phyloP scores from a whole-genome alignment of 30 jellyfish, hydroid and myxozoan genomes.

The Sanderia malayensis region DNA sequence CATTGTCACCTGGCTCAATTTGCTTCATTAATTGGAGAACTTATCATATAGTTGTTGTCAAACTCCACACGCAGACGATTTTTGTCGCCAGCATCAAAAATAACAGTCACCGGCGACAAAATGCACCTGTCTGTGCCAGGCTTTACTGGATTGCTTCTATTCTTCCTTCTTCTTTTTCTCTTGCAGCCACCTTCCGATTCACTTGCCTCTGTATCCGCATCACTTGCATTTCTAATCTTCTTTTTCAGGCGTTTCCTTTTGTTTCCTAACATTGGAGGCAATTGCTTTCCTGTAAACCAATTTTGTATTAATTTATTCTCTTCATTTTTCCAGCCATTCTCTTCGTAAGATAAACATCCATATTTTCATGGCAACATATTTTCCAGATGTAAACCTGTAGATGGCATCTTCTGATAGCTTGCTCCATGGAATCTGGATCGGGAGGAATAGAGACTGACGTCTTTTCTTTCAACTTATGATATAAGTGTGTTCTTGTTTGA shows the following conservation, averaged over 20 bases:
- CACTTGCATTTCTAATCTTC: not conserved
- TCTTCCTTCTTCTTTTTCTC: not conserved
- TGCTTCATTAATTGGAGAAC: too few species aligned
- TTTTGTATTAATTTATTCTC: not conserved
- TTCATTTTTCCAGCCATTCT: not conserved
- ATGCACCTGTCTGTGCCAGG: too few species aligned
- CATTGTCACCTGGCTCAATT: too few species aligned
- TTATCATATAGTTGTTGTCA: too few species aligned
- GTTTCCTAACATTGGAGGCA: not conserved
- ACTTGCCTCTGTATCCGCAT: not conserved
- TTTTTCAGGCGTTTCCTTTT: not conserved
- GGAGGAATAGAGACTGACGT: conserved; percentile 3
- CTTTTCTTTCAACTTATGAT: not conserved
- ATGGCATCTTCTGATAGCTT: conserved; percentile 2
- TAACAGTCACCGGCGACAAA: too few species aligned
- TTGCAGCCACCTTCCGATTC: conserved; percentile 3
- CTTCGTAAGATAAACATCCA: not conserved
- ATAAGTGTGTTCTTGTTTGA: not conserved
- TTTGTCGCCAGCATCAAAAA: too few species aligned
- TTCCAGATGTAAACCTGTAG: conserved; percentile 1
- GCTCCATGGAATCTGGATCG: conserved; percentile 2
- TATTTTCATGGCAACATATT: not conserved
- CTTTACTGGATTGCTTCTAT: not conserved
- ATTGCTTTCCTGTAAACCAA: conserved; percentile 1
- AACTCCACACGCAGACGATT: too few species aligned